These are phyloP conservation scores for Byasa hedistus DNA, from an alignment of 2,888 invertebrate genomes.

Conservation along the genomic window DNA sequence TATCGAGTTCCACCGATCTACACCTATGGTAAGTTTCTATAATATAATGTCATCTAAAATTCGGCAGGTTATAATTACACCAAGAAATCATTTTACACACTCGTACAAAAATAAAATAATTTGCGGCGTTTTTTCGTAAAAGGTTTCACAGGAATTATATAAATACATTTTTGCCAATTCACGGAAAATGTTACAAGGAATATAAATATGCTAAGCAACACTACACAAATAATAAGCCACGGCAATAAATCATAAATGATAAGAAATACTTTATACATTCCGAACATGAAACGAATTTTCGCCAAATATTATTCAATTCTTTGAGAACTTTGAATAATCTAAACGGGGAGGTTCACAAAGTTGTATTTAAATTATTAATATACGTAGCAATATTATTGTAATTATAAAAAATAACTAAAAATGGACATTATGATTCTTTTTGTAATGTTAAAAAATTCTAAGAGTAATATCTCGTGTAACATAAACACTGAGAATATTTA, in stretches of 20 bases:
- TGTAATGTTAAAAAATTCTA: too few species aligned
- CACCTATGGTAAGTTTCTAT: slow-evolving; percentile 79
- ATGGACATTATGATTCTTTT: too few species aligned
- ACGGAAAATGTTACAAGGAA: background rate
- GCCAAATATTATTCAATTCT: slow-evolving; percentile 6
- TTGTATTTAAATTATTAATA: slow-evolving; percentile 1
- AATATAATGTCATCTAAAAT: background rate
- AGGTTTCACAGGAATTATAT: background rate
- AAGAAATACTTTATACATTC: slow-evolving; percentile 22
- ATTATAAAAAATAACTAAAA: background rate
- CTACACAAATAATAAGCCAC: slow-evolving; percentile 16
- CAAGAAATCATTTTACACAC: too few species aligned
- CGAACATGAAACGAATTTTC: slow-evolving; percentile 14
- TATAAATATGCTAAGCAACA: slow-evolving; percentile 14
- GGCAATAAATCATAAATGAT: slow-evolving; percentile 26
- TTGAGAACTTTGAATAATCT: slow-evolving; percentile 6
- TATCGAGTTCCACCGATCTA: slow-evolving; percentile 82
- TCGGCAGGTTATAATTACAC: too few species aligned
- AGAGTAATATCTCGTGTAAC: too few species aligned
- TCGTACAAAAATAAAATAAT: too few species aligned
- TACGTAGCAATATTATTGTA: background rate
- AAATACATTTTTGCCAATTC: background rate
- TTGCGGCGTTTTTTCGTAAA: background rate
- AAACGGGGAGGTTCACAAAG: slow-evolving; percentile 3
- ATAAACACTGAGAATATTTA: background rate